Evolutionary conservation across 23 tunicate species (phyloP).

Genomic region (Botrylloides violaceus): DNA sequence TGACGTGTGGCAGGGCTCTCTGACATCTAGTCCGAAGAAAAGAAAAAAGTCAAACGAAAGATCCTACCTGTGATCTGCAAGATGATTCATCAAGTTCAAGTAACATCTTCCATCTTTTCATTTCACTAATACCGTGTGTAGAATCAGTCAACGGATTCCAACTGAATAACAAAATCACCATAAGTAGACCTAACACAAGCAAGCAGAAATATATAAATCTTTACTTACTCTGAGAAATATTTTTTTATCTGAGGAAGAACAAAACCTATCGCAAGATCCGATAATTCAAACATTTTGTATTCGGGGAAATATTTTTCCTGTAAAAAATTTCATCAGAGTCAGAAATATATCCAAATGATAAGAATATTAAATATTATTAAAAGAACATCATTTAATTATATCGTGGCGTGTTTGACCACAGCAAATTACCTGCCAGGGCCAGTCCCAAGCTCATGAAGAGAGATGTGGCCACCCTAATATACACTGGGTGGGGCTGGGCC

Average conservation of each 20-base stretch:
- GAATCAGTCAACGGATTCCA: conserved; percentile 83
- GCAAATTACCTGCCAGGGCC: too few relatives aligned
- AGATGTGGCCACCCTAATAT: neutral
- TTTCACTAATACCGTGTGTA: conserved; percentile 36
- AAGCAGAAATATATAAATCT: too few relatives aligned
- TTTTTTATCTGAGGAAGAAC: conserved; percentile 45
- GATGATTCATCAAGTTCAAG: conserved; percentile 62
- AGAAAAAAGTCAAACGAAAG: neutral
- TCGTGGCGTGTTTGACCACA: too few relatives aligned
- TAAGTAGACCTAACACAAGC: too few relatives aligned
- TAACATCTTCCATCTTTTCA: conserved; percentile 86
- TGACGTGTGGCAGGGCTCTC: too few relatives aligned
- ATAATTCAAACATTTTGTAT: conserved; percentile 79
- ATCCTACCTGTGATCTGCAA: conserved; percentile 40
- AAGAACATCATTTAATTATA: too few relatives aligned
- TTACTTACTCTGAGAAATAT: conserved; percentile 56
- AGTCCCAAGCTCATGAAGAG: neutral
- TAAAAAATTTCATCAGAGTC: too few relatives aligned
- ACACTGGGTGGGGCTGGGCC: too few relatives aligned
- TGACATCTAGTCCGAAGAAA: too few relatives aligned
- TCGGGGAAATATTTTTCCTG: conserved; percentile 84
- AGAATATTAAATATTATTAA: too few relatives aligned
- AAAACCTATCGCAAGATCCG: conserved; percentile 54
- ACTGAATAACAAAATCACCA: too few relatives aligned
- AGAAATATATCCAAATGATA: too few relatives aligned